Base-by-base conservation (phyloP, 2,113 vertebrate species). In the Sylvia atricapilla region DNA sequence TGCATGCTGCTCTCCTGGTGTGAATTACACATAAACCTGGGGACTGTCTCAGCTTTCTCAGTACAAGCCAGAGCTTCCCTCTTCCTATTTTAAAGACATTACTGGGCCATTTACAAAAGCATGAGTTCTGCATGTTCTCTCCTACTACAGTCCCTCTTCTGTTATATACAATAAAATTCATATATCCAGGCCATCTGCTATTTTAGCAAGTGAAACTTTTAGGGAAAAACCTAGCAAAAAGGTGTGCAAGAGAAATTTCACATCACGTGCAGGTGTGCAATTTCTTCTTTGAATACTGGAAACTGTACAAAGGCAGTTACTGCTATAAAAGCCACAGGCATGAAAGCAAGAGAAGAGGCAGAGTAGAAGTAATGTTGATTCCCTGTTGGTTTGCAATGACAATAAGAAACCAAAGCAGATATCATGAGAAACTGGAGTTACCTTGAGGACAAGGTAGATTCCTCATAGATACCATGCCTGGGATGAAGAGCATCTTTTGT, bases 391-490 rank as follows among this genome's bases (percentile, higher is more conserved):
- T 89, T 72, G 41, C 44, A 60, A 53, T 56, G 31, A 22, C 43
- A 86, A 31, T 20, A 41, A 74, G 23, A 93, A 81, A 68, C 56
- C 27, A 46, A 87, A 92, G 30, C 18, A 89, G 44, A 37, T 30
- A 59, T 5, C 9, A 21, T 0, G 1, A 31, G 17, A 63, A 89
- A 37, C 8, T 41, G 11, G 30, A 82, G 24, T 55, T 87, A 47
- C 33, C 55, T 39, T n/a, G 25, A n/a, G 16, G 15, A 47, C 43
- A 63, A 75, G 30, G 24, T 10, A 66, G 60, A n/a, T 31, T 43
- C 27, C 60, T 58, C 27, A 53, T 1, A 52, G n/a, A 10, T 4
- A 2, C 9, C 0, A 0, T 73, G 37, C 35, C 33, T 68, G 41
- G 23, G 7, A 31, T 49, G 53, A 72, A 22, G 31, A 44, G 16